A percentile compares a stretch with the other conserved stretches of the same genome.
Conservation (phyloP, 2,113 vertebrate species). For the Oceanites oceanicus region DNA sequence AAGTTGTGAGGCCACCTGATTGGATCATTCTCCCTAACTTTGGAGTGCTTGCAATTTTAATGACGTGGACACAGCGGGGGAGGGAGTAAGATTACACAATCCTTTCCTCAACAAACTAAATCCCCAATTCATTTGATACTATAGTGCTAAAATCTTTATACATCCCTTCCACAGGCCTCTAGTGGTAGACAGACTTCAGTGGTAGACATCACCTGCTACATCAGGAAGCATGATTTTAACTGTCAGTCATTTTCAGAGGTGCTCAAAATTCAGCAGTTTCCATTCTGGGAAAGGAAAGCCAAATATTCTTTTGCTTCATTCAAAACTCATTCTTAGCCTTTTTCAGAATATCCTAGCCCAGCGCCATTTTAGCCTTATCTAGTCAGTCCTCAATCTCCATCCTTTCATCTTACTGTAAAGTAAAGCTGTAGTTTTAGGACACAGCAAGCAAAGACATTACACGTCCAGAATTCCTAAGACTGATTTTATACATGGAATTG, state of each 20-base stretch:
- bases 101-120: not conserved
- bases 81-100: not conserved
- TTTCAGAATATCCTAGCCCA: not conserved
- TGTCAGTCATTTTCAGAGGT: not conserved
- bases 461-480: not conserved
- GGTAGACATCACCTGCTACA: not conserved
- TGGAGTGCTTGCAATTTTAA: not conserved
- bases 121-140: not conserved
- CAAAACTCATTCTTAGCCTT: not conserved
- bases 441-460: not conserved
- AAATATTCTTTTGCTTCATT: not conserved
- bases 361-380: not conserved
- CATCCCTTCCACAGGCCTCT: not conserved
- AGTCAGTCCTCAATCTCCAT: not conserved
- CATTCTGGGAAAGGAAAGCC: not conserved
- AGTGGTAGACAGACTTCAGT: not conserved
- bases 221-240: not conserved
- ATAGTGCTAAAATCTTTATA: not conserved
- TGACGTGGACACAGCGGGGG: rapidly evolving
- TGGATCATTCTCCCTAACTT: not conserved
- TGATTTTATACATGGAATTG: not conserved
- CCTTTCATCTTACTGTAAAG: not conserved
- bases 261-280: not conserved
- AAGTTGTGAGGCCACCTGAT: not conserved
- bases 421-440: not conserved